Conservation (phyloP, 2,113 vertebrate genomes). For the Reinhardtius hippoglossoides region DNA sequence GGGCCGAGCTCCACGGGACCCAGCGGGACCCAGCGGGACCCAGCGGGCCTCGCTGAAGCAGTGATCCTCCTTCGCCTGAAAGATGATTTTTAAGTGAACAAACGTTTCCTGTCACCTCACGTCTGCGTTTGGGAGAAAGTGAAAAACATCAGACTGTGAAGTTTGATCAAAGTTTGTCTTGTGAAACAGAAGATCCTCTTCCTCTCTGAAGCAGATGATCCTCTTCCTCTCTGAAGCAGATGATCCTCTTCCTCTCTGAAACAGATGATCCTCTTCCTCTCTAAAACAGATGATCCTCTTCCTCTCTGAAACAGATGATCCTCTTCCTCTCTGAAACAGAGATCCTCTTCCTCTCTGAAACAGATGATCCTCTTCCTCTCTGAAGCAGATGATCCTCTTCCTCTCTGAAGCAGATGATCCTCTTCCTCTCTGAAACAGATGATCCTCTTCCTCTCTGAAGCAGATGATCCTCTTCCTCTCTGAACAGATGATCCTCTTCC, state of each 20-base stretch:
- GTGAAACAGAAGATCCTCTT: constrained; percentile 37
- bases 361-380: constrained; percentile 28
- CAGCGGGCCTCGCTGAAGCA: no score
- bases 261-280: constrained; percentile 33
- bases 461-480: constrained; percentile 27
- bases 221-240: constrained; percentile 49
- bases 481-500: constrained; percentile 48
- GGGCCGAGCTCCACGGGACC: no score
- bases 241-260: constrained; percentile 46
- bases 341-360: no score
- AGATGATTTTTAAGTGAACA: no score
- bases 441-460: constrained; percentile 48
- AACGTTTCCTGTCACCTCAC: no score
- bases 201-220: constrained; percentile 51
- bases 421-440: no score
- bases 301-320: constrained; percentile 52
- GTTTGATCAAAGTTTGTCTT: constrained; percentile 24
- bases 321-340: constrained; percentile 50
- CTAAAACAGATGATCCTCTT: constrained; percentile 37
- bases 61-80: no score
- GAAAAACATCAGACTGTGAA: constrained; percentile 22
- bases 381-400: constrained; percentile 49
- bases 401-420: constrained; percentile 62
- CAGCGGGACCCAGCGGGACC: no score
- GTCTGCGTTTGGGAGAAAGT: neutral